Evolutionary conservation across 2,797 vertebrate genomes (phyloP), one percentile per base, ranked within the genome.

Genomic region (Argyrosomus regius): DNA sequence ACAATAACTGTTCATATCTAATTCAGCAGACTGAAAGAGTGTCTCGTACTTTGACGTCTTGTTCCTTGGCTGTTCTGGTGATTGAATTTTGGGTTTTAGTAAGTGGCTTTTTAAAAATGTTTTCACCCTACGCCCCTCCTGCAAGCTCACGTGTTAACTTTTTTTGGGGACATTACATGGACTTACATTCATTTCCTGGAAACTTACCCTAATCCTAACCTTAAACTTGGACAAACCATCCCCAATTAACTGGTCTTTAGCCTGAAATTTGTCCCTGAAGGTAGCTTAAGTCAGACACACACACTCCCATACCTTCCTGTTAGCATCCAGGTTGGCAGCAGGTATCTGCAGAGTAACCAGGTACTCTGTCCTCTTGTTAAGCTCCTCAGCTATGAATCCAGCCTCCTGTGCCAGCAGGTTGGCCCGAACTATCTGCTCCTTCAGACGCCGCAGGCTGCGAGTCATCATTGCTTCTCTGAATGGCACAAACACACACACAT

Each of bases 301-400:
- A n/a, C 24, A 45, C 9, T 17, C 28, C 41, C 11, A 24, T 87
- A 99, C 98, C 97, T 99, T 99, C 86, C 96, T 95, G 94, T 99
- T 99, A 79, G 98, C 98, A 10, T 99, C 96, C 77, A 99, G 97
- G 93, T 98, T 99, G 49, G 97, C 96, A 12, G 98, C 96, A 66
- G 98, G 97, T 72, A 99, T 99, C 95, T 99, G 98, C 20, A 99
- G 95, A 17, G 98, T 99, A 41, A 99, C 97, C 91, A 96, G 95
- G 89, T 99, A 99, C 83, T 99, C 98, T 0, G 98, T 99, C 88
- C 94, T 96, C 93, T 98, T 99, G 90, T 97, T 96, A 84, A 99
- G 84, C 14, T 99, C 98, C 87, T 99, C 98, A 0, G 96, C 94
- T 0, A 99, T 97, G 83, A 97, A 98, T 85, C 94, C 94, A 8